Base-by-base conservation (phyloP, 2,888 invertebrate genomes). In the Temnothorax rugatulus region DNA sequence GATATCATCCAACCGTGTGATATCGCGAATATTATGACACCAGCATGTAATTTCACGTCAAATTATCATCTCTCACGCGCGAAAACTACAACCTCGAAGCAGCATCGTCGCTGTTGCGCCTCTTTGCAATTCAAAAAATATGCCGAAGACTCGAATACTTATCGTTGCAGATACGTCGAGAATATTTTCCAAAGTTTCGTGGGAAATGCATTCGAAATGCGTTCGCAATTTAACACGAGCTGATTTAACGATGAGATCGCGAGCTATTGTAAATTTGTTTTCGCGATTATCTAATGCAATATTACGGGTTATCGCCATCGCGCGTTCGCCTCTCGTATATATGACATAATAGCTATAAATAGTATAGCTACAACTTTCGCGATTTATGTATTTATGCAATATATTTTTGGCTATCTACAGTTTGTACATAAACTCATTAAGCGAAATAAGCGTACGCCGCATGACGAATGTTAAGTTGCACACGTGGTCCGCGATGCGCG, bases 21-120 rank as follows among this genome's bases (percentile, higher is more conserved):
- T 74, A 75, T 34, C 13, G 18, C 2, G 25, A 44, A n/a, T 47
- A 29, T n/a, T 57, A 52, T 29, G 44, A 29, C 25, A 57, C 29
- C 57, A 21, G 21, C 57, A 44, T 68, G 29, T 44, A 18, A n/a
- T 59, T 69, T 79, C 13, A 79, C 13, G 38, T 69, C 18, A 25
- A 79, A 79, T 79, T 79, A 79, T 47, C 21, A 59, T 59, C 5
- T 79, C 47, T 59, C 59, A 15, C 25, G 59, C 18, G 57, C 29
- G 54, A 8, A 64, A 29, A n/a, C 13, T 47, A 69, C 69, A 29
- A 29, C 29, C 79, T 79, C 79, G 59, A 59, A 81, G 79, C 69
- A 71, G 79, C 59, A 59, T 71, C 57, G 71, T 69, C 57, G 44
- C 44, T 15, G 29, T 66, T 25, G 4, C 18, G 44, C 44, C 44